phyloP scores from a whole-genome alignment of 1,140 invertebrate species.

The Drosophila saltans region DNA sequence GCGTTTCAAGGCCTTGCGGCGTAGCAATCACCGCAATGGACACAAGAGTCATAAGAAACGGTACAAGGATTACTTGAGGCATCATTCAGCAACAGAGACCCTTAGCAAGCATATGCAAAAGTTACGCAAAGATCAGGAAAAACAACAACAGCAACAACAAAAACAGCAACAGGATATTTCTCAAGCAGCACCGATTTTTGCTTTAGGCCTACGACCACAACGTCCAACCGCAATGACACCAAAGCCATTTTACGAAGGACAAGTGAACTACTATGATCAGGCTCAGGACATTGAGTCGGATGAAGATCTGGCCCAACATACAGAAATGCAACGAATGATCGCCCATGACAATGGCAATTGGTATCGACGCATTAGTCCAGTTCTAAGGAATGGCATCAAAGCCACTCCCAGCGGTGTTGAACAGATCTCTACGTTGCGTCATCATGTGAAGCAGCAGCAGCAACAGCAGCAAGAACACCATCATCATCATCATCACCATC shows the following conservation, averaged over 20 bases:
- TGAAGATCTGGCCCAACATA: conserved; percentile 28
- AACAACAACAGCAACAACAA: conserved; percentile 14
- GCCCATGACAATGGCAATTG: conserved; percentile 65
- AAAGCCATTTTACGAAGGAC: conserved; percentile 74
- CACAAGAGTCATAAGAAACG: conserved; percentile 79
- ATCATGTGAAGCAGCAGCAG: conserved; percentile 23
- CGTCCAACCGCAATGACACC: conserved; percentile 14
- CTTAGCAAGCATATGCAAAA: conserved; percentile 31
- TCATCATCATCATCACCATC: conserved; percentile 26
- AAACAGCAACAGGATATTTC: not conserved
- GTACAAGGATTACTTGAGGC: conserved; percentile 73
- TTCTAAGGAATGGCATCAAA: conserved; percentile 68
- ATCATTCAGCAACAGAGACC: conserved; percentile 17
- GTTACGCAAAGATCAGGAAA: conserved; percentile 35
- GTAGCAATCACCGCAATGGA: conserved; percentile 63
- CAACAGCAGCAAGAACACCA: conserved; percentile 28
- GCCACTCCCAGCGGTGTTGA: conserved; percentile 11
- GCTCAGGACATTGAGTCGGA: conserved; percentile 19
- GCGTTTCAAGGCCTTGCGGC: conserved; percentile 63
- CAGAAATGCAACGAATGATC: conserved; percentile 66
- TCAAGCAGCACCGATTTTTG: conserved; percentile 61
- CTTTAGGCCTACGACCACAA: conserved; percentile 42
- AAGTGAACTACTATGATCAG: conserved; percentile 73
- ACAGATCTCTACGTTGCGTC: conserved; percentile 7
- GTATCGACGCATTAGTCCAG: conserved; percentile 73